Base-by-base conservation (phyloP, 2,888 invertebrate genomes). In the Teinopalpus imperialis region DNA sequence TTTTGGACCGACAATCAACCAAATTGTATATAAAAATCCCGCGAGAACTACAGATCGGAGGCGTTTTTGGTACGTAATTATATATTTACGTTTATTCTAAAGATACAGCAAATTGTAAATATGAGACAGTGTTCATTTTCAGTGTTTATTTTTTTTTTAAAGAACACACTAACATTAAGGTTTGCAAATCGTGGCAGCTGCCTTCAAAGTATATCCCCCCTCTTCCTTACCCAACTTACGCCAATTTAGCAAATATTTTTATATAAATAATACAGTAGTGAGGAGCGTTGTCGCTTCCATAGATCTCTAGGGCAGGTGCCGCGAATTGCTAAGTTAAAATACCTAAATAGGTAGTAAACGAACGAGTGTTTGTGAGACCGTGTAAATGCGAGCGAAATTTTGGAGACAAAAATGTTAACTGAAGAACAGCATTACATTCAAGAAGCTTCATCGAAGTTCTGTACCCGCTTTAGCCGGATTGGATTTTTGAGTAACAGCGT, bases 91-190 rank as follows among this genome's bases (percentile, higher is more conserved):
- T 74, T 67, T 72, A 77, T 74, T 72, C 71, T 71, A 71, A 66
- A 66, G 10, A 61, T 63, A 64, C 59, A 50, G 51, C 59, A 55
- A 70, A 74, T 70, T 85, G 86, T 86, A 86, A 81, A 86, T 86
- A 86, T 70, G 72, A 75, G 66, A 78, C 71, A 67, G 74, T 81
- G 80, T 82, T 81, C 81, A 79, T 78, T 83, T 73, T 76, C 78
- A 82, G 73, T 78, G 72, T 82, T 82, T 77, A 78, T 82, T 81
- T 81, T 85, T 77, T 83, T 81, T 81, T 81, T 77, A 77, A 79
- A 75, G 76, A 69, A 76, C 78, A 78, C 74, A 67, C 71, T 70
- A 69, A 68, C 66, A 57, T 64, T 61, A 51, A 57, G 21, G 43
- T 49, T 58, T 55, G 58, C 54, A 65, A 64, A 57, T 70, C 69